Base-by-base conservation (phyloP, 2,797 vertebrate genomes). In the Threskiornis aethiopicus region DNA sequence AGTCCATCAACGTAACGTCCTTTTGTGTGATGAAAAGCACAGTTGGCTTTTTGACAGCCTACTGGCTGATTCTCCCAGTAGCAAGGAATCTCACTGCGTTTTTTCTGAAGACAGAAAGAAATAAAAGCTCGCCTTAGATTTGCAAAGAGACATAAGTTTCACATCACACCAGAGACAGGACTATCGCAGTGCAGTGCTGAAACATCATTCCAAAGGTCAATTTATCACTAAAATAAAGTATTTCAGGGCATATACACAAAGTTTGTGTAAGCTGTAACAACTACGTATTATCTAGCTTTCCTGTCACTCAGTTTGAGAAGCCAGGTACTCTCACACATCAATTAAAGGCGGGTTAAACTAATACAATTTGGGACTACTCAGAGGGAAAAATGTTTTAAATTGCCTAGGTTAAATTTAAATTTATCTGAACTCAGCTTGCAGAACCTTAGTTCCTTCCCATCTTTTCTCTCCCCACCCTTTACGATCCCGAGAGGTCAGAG, bases 1-100 rank as follows among this genome's bases (percentile, higher is more conserved):
- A 98, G 66, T 3, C 99, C 99, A 13, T 99, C 99, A 6, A 99
- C 98, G 14, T 97, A 98, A 33, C 99, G 99, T 10, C 99, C 98
- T 92, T 98, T 99, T 70, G 99, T 98, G 83, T 99, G 99, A 95
- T 98, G 98, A 95, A 99, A 99, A 52, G 99, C 99, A 59, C 99
- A 99, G 96, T 99, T 99, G 81, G 98, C 95, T 95, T 99, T 99
- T 93, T 99, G 99, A 97, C 99, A 99, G 79, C 99, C 99, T 5
- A 98, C 97, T 3, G 98, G 98, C 76, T 99, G 99, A 58, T 99
- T 99, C 98, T 99, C 99, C 99, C 99, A 99, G 39, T 99, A 99
- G 93, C 99, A 99, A 5, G 98, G 96, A 18, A 99, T 99, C 95
- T 99, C 99, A 92, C 99, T 99, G 29, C 99, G 97, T 64, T 99